Evolutionary conservation across 2,797 vertebrate species (phyloP).

Genomic region (Gadopsis bispinosus): DNA sequence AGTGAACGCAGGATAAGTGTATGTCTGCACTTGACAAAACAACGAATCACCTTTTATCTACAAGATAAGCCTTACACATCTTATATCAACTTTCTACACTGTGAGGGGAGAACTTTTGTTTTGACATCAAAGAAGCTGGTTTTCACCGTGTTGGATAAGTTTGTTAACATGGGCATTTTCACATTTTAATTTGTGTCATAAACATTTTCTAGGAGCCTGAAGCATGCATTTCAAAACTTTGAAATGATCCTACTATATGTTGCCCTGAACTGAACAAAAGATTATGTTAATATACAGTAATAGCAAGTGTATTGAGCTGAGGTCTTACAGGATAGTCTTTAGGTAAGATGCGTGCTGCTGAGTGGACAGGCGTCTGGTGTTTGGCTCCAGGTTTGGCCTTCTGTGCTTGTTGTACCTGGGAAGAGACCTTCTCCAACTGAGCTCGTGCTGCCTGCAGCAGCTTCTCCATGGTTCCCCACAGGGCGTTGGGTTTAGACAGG

Average conservation of each 20-base stretch:
- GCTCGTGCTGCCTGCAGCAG: conserved; percentile 87
- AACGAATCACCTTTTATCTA: neutral
- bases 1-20: conserved; percentile 4
- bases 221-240: neutral
- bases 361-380: conserved; percentile 77
- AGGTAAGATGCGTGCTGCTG: conserved; percentile 80
- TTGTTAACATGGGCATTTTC: neutral
- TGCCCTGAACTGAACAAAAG: neutral
- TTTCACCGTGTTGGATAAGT: neutral
- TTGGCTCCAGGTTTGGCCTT: conserved; percentile 81
- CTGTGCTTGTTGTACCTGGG: conserved; percentile 81
- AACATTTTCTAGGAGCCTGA: neutral
- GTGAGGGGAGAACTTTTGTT: neutral
- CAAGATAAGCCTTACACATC: neutral
- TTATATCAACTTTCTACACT: neutral
- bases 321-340: conserved; percentile 93
- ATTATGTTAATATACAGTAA: neutral
- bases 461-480: conserved; percentile 93
- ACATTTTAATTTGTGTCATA: conserved; percentile 1
- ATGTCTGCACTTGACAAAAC: neutral
- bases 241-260: neutral
- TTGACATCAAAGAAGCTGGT: neutral
- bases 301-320: neutral
- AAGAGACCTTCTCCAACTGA: conserved; percentile 86
- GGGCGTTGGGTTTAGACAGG: conserved; percentile 90